Evolutionary conservation across 2,797 vertebrate genomes (phyloP).

Genomic region (Chrysocyon brachyurus): DNA sequence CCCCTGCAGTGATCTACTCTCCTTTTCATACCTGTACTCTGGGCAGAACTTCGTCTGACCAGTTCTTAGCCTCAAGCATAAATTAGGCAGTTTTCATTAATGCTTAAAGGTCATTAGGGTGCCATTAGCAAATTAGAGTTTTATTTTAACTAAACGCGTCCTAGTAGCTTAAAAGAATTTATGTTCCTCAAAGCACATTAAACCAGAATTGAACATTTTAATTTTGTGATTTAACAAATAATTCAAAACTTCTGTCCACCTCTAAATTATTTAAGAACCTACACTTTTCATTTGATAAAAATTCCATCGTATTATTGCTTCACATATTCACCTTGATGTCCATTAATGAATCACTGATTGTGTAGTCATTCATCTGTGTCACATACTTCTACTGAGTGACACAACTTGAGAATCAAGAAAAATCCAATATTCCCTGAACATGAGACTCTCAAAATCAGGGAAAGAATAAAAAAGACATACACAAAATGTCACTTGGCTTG

Average conservation of each 20-base stretch:
- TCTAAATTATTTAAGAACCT: constrained; percentile 54
- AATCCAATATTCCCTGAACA: neutral
- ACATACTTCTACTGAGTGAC: neutral
- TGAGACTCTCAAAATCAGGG: neutral
- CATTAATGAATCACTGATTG: neutral
- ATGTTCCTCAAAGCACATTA: neutral
- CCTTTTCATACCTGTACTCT: neutral
- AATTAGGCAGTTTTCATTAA: constrained; percentile 56
- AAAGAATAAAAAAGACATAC: constrained; percentile 46
- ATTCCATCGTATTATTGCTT: neutral
- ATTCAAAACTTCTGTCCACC: neutral
- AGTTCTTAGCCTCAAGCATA: neutral
- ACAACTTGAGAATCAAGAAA: constrained; percentile 43
- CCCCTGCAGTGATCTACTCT: neutral
- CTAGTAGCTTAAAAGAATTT: neutral
- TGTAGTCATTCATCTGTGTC: neutral
- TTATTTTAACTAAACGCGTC: constrained; percentile 37
- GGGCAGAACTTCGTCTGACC: neutral
- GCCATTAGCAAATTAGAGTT: constrained; percentile 58
- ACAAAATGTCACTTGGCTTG: neutral
- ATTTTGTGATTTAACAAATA: constrained; percentile 36
- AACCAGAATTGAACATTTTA: constrained; percentile 8
- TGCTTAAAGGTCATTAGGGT: constrained; percentile 2
- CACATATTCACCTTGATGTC: neutral
- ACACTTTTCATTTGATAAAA: constrained; percentile 53